phyloP scores from a whole-genome alignment of 2,113 vertebrate genomes.

The Corythornis vintsioides region DNA sequence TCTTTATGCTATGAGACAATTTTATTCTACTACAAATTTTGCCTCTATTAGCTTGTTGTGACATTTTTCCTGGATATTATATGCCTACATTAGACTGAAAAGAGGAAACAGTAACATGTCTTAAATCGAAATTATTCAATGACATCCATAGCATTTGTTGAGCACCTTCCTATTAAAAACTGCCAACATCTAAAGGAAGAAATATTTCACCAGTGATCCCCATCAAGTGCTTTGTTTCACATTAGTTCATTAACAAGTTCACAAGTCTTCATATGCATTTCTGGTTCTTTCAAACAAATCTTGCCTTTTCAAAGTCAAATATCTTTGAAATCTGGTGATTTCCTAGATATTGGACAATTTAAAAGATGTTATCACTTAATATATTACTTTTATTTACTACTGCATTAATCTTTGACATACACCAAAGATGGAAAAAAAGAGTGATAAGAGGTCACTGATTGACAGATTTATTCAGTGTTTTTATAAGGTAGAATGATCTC shows the following conservation, averaged over 20 bases:
- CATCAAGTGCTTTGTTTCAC: not conserved
- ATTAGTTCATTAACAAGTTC: not conserved
- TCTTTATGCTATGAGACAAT: not conserved
- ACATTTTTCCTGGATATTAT: not conserved
- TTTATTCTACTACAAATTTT: not conserved
- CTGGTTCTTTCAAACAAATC: not conserved
- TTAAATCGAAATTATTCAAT: not conserved
- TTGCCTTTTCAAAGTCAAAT: not conserved
- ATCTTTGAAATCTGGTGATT: not conserved
- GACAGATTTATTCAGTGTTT: not conserved
- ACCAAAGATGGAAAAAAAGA: not conserved
- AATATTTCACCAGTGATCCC: not conserved
- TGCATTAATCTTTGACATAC: not conserved
- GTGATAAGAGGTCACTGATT: not conserved
- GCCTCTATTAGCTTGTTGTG: not conserved
- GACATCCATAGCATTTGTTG: not conserved
- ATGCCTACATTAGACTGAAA: not conserved
- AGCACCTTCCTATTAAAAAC: not conserved
- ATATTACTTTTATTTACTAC: not conserved
- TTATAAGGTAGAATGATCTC: not conserved
- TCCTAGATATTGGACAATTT: not conserved
- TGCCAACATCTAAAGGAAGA: not conserved
- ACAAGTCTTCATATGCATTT: not conserved
- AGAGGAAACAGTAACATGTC: not conserved
- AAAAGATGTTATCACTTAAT: not conserved